Percentiles rank a stretch among this genome's conserved stretches.
phyloP scores from a whole-genome alignment of 2,888 invertebrate species.

The Xestia c-nigrum region DNA sequence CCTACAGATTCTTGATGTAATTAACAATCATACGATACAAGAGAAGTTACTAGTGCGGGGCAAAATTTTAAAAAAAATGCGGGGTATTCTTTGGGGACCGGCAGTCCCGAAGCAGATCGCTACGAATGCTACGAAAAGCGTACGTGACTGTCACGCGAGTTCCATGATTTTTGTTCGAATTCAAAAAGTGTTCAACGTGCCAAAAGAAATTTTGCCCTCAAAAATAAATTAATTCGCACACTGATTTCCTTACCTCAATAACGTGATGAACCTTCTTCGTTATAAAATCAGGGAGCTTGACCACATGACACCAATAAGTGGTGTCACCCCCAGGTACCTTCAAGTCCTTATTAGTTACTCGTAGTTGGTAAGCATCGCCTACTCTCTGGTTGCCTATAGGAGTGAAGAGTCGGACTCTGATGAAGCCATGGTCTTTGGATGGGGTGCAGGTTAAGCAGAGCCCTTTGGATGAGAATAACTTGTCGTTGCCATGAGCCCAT shows the following conservation, averaged over 20 bases:
- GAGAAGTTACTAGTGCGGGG: too few species aligned
- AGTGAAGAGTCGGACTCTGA: conserved; percentile 93
- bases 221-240: not conserved
- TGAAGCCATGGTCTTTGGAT: conserved; percentile 92
- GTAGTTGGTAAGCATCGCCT: conserved; percentile 89
- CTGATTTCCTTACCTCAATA: conserved; percentile 90
- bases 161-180: too few species aligned
- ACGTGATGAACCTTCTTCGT: conserved; percentile 93
- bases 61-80: too few species aligned
- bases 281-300: conserved; percentile 93
- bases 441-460: conserved; percentile 90
- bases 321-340: conserved; percentile 96
- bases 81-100: too few species aligned
- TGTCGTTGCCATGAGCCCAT: conserved; percentile 95
- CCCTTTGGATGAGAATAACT: conserved; percentile 92
- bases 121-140: too few species aligned
- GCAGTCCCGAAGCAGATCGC: too few species aligned
- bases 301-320: conserved; percentile 99
- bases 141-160: too few species aligned
- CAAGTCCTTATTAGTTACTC: conserved; percentile 92
- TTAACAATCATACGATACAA: too few species aligned
- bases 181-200: too few species aligned
- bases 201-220: too few species aligned
- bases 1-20: too few species aligned
- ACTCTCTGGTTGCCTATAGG: conserved; percentile 82